phyloP scores from a whole-genome alignment of 2,113 vertebrate genomes.

The Callorhinus ursinus region DNA sequence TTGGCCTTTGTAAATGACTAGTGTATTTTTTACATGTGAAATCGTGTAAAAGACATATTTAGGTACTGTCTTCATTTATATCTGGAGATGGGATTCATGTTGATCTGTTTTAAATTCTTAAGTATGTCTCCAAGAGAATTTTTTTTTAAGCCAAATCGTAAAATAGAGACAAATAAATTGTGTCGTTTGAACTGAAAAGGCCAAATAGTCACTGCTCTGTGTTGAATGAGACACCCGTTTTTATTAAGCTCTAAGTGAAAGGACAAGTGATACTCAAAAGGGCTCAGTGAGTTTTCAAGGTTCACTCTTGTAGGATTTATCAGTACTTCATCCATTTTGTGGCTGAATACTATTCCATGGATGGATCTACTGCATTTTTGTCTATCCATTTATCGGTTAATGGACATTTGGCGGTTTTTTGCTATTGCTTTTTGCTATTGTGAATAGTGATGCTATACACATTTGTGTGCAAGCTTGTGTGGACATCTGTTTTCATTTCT shows the following conservation, averaged over 20 bases:
- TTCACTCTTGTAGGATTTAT: background rate
- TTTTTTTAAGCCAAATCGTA: slow-evolving; percentile 36
- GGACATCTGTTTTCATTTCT: slow-evolving; percentile 1
- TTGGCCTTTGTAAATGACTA: slow-evolving; percentile 11
- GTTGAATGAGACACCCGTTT: slow-evolving; percentile 23
- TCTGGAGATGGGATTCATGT: background rate
- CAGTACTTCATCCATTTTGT: background rate
- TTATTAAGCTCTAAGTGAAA: slow-evolving; percentile 40
- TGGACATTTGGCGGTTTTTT: background rate
- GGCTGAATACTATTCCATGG: background rate
- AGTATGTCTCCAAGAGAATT: background rate
- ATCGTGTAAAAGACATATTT: background rate
- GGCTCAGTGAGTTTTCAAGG: background rate
- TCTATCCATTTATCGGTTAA: background rate
- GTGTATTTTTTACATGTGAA: background rate
- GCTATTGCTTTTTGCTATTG: background rate
- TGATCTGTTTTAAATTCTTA: slow-evolving; percentile 46
- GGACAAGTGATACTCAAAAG: background rate
- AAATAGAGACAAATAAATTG: slow-evolving; percentile 29
- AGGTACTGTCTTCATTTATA: slow-evolving; percentile 11
- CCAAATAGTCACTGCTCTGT: background rate
- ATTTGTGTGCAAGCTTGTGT: background rate
- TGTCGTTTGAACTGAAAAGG: slow-evolving; percentile 36
- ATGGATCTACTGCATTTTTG: background rate
- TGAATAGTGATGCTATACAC: background rate